These are phyloP conservation scores for Diphyllodes magnificus DNA, from an alignment of 2,113 vertebrate species.

Conservation along the genomic window DNA sequence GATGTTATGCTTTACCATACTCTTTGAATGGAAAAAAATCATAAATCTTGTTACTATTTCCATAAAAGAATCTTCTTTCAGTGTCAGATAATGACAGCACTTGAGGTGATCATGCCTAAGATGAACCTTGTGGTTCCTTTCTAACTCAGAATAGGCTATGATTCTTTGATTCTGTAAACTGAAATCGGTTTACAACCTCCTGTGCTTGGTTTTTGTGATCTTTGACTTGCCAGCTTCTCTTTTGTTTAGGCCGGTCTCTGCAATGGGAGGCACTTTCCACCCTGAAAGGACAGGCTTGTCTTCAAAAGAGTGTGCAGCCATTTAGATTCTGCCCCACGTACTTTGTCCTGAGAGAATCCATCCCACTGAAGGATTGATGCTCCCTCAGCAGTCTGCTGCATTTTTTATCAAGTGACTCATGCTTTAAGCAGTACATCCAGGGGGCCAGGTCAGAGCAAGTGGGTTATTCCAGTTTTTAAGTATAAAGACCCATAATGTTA, in stretches of 20 bases:
- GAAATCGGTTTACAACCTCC: background rate
- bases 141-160: background rate
- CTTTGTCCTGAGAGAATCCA: background rate
- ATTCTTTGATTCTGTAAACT: background rate
- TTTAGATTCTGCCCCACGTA: background rate
- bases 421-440: background rate
- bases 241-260: background rate
- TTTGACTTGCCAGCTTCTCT: background rate
- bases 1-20: background rate
- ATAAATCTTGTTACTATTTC: background rate
- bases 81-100: background rate
- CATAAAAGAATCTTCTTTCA: background rate
- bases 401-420: background rate
- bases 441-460: background rate
- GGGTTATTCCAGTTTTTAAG: background rate
- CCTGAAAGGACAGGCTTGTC: background rate
- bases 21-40: background rate
- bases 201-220: background rate
- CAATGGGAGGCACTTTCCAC: background rate
- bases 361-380: background rate
- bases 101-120: background rate
- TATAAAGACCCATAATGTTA: background rate
- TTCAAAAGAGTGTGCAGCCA: background rate
- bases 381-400: background rate
- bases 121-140: background rate